Evolutionary conservation across 2,113 vertebrate genomes (phyloP).

Genomic region (Orthonyx spaldingii): DNA sequence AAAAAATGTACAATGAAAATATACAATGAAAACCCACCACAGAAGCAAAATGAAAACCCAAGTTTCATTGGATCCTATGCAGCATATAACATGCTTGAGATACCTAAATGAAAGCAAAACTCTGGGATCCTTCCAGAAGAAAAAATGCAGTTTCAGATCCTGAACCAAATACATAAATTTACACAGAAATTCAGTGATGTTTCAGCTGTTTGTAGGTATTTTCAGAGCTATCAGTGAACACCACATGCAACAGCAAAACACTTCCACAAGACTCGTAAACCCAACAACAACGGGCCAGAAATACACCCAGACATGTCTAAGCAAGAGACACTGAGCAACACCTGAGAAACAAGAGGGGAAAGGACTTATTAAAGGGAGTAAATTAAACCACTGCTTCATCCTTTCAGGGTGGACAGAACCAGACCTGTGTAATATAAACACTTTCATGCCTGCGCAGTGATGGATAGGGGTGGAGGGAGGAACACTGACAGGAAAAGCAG

Average conservation of each 20-base stretch:
- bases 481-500: background rate
- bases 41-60: background rate
- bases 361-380: background rate
- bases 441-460: background rate
- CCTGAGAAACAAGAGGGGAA: background rate
- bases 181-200: background rate
- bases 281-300: background rate
- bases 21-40: background rate
- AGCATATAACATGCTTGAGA: background rate
- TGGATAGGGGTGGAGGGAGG: background rate
- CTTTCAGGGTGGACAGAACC: background rate
- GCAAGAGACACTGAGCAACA: background rate
- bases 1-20: background rate
- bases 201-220: background rate
- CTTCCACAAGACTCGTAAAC: background rate
- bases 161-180: background rate
- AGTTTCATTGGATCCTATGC: background rate
- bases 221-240: background rate
- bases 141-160: background rate
- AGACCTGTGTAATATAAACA: background rate
- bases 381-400: background rate
- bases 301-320: background rate
- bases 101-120: background rate
- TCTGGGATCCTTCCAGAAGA: background rate
- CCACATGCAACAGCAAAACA: background rate